Evolutionary conservation across 1,140 invertebrate species (phyloP), one percentile per base, ranked within the genome.

Genomic region (Philopotamus ludificatus): DNA sequence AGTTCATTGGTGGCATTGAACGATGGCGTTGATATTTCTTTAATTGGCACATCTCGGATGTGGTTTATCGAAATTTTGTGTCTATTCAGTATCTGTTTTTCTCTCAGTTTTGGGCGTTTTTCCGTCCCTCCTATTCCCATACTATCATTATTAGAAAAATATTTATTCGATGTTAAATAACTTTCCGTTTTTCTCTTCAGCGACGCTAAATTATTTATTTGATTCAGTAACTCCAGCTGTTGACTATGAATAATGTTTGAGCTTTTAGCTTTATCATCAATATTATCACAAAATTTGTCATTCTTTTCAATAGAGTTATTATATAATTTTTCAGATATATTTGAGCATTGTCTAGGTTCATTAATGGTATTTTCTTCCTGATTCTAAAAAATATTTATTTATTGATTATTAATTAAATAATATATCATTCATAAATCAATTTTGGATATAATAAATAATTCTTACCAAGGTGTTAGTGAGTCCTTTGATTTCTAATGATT

Each of bases 401-500:
- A n/a, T n/a, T 23, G 18, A 7, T 16, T n/a, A 3, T 44, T 18
- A 15, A 18, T 21, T 51, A n/a, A 45, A 45, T 45, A 18, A 45
- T 23, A 51, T 54, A n/a, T n/a, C n/a, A n/a, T 26, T 54, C 34
- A 34, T 54, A 45, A 16, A 54, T 25, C 51, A 26, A 4, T 26
- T n/a, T 41, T 34, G 12, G 21, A 16, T 28, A 18, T 16, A 18
- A 4, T 41, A 18, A 18, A 20, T 18, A 20, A 18, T 4, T 18
- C 54, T 72, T 67, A 80, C 79, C 74, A 79, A 75, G 77, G 80
- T 80, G 71, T 79, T 80, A 26, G 86, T 86, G 59, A 90, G 81
- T 65, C 89, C 88, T 79, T 89, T 89, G 47, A 91, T 86, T 78
- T 89, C 86, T 65, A 91, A 80, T 44, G 86, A 85, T 77, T 90